These are phyloP conservation scores for Thalassophryne amazonica DNA, from an alignment of 2,797 vertebrate species.

Conservation along the genomic window DNA sequence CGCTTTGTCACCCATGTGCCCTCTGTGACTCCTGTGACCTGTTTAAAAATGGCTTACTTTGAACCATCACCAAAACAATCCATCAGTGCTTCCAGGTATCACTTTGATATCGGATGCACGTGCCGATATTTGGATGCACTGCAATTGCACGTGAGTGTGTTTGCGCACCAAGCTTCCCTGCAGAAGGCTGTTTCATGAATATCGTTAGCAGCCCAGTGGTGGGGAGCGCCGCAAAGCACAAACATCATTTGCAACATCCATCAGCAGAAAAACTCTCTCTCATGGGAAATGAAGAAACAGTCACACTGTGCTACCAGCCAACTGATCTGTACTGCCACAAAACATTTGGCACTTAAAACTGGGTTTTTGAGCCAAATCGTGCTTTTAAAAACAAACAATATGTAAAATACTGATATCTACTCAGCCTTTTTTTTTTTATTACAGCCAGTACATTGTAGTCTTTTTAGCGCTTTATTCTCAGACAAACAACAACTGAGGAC, in stretches of 20 bases:
- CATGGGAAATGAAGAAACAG: conserved; percentile 13
- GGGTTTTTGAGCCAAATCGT: neutral
- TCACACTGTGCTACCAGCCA: neutral
- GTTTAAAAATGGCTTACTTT: too few relatives aligned
- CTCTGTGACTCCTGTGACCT: too few relatives aligned
- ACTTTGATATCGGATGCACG: too few relatives aligned
- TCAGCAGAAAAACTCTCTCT: conserved; percentile 21
- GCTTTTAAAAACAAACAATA: neutral
- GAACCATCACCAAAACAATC: too few relatives aligned
- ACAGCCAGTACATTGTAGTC: too few relatives aligned
- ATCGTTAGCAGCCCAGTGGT: conserved; percentile 31
- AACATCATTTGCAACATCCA: conserved; percentile 46
- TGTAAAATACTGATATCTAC: neutral
- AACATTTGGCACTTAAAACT: neutral
- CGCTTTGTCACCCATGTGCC: too few relatives aligned
- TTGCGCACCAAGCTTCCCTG: conserved; percentile 2
- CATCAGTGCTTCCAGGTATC: too few relatives aligned
- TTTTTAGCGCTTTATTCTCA: neutral
- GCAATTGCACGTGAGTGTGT: neutral
- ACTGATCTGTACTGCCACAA: neutral
- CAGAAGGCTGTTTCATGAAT: conserved; percentile 33
- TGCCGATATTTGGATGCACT: too few relatives aligned
- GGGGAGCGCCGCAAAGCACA: conserved; percentile 10
- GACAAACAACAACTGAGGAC: neutral
- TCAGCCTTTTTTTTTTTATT: neutral